phyloP scores from a whole-genome alignment of 1,140 invertebrate species.

The Thalassaphorura encarpata region DNA sequence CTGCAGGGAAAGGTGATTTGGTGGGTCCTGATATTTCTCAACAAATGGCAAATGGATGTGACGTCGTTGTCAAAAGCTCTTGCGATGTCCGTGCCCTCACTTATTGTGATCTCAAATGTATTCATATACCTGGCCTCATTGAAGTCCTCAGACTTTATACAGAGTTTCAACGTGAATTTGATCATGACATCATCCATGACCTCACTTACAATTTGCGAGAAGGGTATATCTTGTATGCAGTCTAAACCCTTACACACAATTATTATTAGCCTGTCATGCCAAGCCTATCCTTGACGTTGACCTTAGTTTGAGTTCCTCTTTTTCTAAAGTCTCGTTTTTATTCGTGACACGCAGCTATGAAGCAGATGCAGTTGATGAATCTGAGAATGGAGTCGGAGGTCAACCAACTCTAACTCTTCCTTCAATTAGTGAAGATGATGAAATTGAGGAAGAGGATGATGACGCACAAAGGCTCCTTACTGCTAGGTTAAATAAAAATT shows the following conservation, averaged over 20 bases:
- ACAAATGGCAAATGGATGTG: slow-evolving; percentile 39
- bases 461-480: slow-evolving; percentile 38
- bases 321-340: too few species aligned
- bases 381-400: slow-evolving; percentile 47
- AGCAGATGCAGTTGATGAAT: slow-evolving; percentile 34
- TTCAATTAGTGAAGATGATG: slow-evolving; percentile 85
- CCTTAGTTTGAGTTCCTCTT: neutral
- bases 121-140: slow-evolving; percentile 79
- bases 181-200: slow-evolving; percentile 88
- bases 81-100: slow-evolving; percentile 90
- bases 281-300: neutral
- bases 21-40: slow-evolving; percentile 82
- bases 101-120: slow-evolving; percentile 82
- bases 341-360: slow-evolving; percentile 25
- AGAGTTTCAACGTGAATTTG: slow-evolving; percentile 81
- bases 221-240: slow-evolving; percentile 52
- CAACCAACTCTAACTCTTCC: slow-evolving; percentile 66
- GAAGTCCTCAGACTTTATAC: slow-evolving; percentile 83
- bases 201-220: slow-evolving; percentile 90
- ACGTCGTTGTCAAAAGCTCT: slow-evolving; percentile 75
- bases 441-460: slow-evolving; percentile 64
- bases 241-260: neutral
- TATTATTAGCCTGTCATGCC: neutral
- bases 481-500: slow-evolving; percentile 26
- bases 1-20: slow-evolving; percentile 82